phyloP scores from a whole-genome alignment of 64 coral and sea anemone genomes.

The Stichodactyla helianthus region DNA sequence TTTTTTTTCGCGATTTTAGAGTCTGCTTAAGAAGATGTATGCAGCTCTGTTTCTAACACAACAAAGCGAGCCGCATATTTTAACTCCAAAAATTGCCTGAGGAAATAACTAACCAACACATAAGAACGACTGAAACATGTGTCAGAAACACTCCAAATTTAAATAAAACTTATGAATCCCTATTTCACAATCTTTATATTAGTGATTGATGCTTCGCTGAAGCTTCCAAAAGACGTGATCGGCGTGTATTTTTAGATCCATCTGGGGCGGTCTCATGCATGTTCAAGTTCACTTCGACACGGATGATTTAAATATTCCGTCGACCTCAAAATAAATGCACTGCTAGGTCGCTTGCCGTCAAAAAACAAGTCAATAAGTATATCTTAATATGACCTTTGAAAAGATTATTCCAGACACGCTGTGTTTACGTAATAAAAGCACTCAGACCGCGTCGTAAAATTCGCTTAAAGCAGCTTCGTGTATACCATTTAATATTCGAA shows the following conservation, averaged over 20 bases:
- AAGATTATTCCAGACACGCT: neutral
- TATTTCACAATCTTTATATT: neutral
- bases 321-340: conserved; percentile 10
- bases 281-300: neutral
- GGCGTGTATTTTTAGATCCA: neutral
- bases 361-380: conserved; percentile 7
- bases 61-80: conserved; percentile 1
- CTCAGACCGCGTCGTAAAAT: neutral
- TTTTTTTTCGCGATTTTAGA: neutral
- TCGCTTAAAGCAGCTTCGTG: neutral
- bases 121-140: neutral
- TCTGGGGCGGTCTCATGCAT: neutral
- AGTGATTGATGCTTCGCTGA: neutral
- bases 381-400: conserved; percentile 7
- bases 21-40: neutral
- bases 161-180: neutral
- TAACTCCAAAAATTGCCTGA: neutral
- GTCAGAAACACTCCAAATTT: neutral
- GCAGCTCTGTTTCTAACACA: neutral
- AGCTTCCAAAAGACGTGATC: neutral
- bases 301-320: conserved; percentile 3
- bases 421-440: neutral
- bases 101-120: neutral
- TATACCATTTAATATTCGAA: conserved; percentile 20
- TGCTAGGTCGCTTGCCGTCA: conserved; percentile 5